Percentiles rank a stretch among this genome's conserved stretches.
These are phyloP conservation scores for Idaea biselata DNA, from an alignment of 2,888 invertebrate genomes.

Conservation along the genomic window DNA sequence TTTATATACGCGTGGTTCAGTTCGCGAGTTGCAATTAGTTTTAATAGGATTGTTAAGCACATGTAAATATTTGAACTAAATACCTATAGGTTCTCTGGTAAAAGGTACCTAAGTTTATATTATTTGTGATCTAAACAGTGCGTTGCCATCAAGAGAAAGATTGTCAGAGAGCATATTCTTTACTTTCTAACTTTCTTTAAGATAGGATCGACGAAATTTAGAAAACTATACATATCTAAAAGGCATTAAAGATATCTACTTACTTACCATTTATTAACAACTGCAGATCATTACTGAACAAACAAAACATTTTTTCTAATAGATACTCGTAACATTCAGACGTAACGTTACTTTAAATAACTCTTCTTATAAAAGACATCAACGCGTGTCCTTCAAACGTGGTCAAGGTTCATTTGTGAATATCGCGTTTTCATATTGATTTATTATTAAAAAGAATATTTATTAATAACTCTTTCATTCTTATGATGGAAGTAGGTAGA, in stretches of 20 bases:
- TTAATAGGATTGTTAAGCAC: no score
- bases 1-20: no score
- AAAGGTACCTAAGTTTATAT: background rate
- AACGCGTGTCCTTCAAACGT: slow-evolving; percentile 18
- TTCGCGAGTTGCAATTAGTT: no score
- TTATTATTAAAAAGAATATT: no score
- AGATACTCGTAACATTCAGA: no score
- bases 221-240: background rate
- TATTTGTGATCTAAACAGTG: slow-evolving; percentile 26
- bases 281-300: background rate
- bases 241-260: background rate
- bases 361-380: slow-evolving; percentile 27
- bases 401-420: background rate
- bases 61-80: no score
- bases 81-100: no score
- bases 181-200: slow-evolving; percentile 36
- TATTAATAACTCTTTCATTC: background rate
- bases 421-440: no score
- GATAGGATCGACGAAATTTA: background rate
- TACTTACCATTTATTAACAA: background rate
- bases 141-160: slow-evolving; percentile 47
- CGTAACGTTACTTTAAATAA: background rate
- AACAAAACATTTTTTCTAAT: no score
- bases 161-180: slow-evolving; percentile 27
- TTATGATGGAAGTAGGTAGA: background rate